These are phyloP conservation scores for Elmis aenea DNA, from an alignment of 2,888 invertebrate species.

Conservation along the genomic window DNA sequence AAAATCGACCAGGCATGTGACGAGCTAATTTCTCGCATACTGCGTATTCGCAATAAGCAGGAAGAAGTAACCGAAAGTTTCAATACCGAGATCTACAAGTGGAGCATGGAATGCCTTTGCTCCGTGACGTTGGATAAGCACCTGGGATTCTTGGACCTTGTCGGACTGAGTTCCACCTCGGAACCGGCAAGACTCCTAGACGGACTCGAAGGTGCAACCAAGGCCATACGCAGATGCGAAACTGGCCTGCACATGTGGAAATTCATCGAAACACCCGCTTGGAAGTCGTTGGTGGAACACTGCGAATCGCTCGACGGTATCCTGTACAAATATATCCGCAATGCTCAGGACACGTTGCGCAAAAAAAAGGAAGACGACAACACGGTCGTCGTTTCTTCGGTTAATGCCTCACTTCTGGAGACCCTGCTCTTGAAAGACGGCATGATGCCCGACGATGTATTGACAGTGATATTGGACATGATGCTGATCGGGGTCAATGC, in stretches of 20 bases:
- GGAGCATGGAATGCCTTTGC: constrained; percentile 65
- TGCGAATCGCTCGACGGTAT: constrained; percentile 60
- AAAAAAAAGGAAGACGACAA: constrained; percentile 29
- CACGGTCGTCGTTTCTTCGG: constrained; percentile 14
- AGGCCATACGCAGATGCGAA: constrained; percentile 58
- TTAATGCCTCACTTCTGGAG: constrained; percentile 48
- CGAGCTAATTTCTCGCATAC: constrained; percentile 48
- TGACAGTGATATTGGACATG: constrained; percentile 62
- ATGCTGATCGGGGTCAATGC: constrained; percentile 62
- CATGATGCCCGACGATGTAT: constrained; percentile 56
- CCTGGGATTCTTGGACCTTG: constrained; percentile 57
- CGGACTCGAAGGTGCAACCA: constrained; percentile 53
- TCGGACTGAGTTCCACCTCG: constrained; percentile 48
- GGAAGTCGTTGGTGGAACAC: constrained; percentile 54
- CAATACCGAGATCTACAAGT: constrained; percentile 58
- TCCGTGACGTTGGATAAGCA: constrained; percentile 53
- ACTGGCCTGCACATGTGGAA: constrained; percentile 62
- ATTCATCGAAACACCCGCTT: constrained; percentile 56
- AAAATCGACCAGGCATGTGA: constrained; percentile 44
- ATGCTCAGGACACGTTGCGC: constrained; percentile 39
- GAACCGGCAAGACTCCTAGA: constrained; percentile 57
- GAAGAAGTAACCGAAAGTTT: constrained; percentile 58
- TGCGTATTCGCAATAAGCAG: constrained; percentile 55
- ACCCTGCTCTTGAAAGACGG: constrained; percentile 53
- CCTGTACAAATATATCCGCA: constrained; percentile 56